These are phyloP conservation scores for Matsumyia berberina DNA, from an alignment of 2,888 invertebrate genomes.

Conservation along the genomic window DNA sequence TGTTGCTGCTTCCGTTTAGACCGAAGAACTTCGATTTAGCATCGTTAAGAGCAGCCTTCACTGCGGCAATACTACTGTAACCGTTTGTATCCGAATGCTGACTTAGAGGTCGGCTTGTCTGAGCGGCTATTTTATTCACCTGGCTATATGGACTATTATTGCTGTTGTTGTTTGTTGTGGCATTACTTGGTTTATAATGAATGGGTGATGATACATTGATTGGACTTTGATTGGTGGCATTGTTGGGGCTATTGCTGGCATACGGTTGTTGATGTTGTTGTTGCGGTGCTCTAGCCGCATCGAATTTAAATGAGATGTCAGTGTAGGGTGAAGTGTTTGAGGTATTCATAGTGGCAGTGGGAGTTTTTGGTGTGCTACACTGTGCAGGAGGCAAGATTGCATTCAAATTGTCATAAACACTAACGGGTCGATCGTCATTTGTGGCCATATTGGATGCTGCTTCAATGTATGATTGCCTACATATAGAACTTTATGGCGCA, in stretches of 20 bases:
- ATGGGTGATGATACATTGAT: conserved; percentile 63
- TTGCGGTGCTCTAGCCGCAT: conserved; percentile 67
- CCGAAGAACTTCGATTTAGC: conserved; percentile 84
- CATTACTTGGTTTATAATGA: conserved; percentile 55
- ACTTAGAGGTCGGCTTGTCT: conserved; percentile 78
- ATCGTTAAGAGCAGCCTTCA: conserved; percentile 83
- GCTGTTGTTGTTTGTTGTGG: conserved; percentile 47
- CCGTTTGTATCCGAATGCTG: conserved; percentile 80
- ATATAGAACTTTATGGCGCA: conserved; percentile 30
- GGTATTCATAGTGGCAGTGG: conserved; percentile 72
- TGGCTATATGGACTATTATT: conserved; percentile 62
- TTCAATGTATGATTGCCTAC: conserved; percentile 9
- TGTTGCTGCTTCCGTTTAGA: conserved; percentile 79
- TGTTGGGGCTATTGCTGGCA: conserved; percentile 55
- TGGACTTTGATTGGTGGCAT: conserved; percentile 64
- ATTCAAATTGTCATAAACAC: conserved; percentile 83
- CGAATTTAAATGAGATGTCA: conserved; percentile 78
- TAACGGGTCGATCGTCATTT: conserved; percentile 81
- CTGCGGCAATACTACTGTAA: conserved; percentile 81
- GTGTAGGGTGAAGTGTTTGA: conserved; percentile 77
- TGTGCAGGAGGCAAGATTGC: conserved; percentile 62
- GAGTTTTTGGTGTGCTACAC: conserved; percentile 77
- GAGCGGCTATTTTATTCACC: conserved; percentile 56
- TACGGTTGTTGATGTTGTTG: conserved; percentile 57
- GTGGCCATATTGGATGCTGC: conserved; percentile 78